Percentiles rank a stretch among this genome's conserved stretches.
Conservation (phyloP, 2,113 vertebrate species). For the Ochotona curzoniae region DNA sequence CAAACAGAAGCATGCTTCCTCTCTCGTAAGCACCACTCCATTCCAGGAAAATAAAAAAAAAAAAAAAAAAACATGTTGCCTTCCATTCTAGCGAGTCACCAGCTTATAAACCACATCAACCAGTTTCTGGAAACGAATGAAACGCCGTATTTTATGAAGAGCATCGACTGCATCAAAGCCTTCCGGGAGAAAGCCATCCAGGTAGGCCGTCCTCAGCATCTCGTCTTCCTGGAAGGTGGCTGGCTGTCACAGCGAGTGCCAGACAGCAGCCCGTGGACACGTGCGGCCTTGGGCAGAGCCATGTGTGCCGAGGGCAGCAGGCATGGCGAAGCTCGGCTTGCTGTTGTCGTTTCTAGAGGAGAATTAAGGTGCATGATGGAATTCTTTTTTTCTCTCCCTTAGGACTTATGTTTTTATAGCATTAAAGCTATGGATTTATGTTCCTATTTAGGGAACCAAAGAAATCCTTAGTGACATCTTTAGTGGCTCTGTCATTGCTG, state of each 20-base stretch:
- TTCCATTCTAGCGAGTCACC: slow-evolving; percentile 91
- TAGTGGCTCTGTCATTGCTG: not conserved
- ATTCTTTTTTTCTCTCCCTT: not conserved
- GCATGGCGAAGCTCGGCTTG: not conserved
- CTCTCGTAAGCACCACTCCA: slow-evolving; percentile 21
- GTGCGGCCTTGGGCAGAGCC: not conserved
- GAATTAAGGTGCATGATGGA: not conserved
- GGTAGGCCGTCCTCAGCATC: slow-evolving; percentile 84
- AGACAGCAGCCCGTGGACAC: not conserved
- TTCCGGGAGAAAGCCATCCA: slow-evolving; percentile 94
- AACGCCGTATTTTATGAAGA: slow-evolving; percentile 94
- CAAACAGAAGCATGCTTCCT: not conserved
- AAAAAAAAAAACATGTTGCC: slow-evolving; percentile 11
- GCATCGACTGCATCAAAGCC: slow-evolving; percentile 91
- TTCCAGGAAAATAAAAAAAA: slow-evolving; percentile 28
- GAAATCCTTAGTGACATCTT: not conserved
- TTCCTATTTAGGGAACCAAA: not conserved
- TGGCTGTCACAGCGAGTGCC: not conserved
- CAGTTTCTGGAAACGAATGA: slow-evolving; percentile 94
- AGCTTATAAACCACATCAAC: slow-evolving; percentile 92
- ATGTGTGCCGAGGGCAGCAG: not conserved
- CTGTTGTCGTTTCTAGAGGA: not conserved
- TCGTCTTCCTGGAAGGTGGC: not conserved
- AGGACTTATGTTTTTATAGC: not conserved
- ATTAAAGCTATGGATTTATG: not conserved